Evolutionary conservation across 2,888 invertebrate genomes (phyloP), one percentile per base, ranked within the genome.

Genomic region (Cabera pusaria): DNA sequence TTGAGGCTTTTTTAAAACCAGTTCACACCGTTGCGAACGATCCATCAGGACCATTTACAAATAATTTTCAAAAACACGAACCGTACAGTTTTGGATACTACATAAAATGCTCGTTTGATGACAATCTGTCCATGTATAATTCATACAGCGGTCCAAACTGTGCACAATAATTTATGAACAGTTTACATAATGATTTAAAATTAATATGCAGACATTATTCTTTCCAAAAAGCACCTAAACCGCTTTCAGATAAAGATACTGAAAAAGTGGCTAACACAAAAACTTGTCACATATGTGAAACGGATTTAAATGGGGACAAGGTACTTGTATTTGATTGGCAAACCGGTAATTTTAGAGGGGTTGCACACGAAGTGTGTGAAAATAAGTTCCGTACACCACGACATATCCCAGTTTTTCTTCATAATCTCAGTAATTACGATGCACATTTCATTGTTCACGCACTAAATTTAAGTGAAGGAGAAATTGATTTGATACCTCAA

Each of bases 391-490:
- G 27, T 18, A 8, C 18, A 3, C 27, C 27, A 9, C 27, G 9
- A 0, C 27, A 27, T 8, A 27, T 27, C 10, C 27, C 27, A 2
- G 17, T 27, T 3, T 27, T 27, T 5, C 4, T 27, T 2, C 18
- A 27, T 6, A 18, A 27, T 17, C 41, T 67, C 2, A 44, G 39
- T 21, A 45, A 59, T 11, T 65, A 64, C 31, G 61, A 64, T 48
- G 41, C 55, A 2, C 64, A 70, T 49, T 56, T 64, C 6, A 56
- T 67, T 17, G 52, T 68, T 8, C 20, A 2, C 49, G 56, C 54
- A 20, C 47, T 65, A 5, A 56, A 52, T 16, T 49, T 49, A 29
- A 25, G 31, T 37, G 46, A 56, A 3, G 28, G 20, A 3, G 31
- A 31, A 2, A 16, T 31, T 4, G 14, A 21, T 4, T 8, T 21